Conservation (phyloP, 2,888 invertebrate species). For the Eristalinus aeneus region DNA sequence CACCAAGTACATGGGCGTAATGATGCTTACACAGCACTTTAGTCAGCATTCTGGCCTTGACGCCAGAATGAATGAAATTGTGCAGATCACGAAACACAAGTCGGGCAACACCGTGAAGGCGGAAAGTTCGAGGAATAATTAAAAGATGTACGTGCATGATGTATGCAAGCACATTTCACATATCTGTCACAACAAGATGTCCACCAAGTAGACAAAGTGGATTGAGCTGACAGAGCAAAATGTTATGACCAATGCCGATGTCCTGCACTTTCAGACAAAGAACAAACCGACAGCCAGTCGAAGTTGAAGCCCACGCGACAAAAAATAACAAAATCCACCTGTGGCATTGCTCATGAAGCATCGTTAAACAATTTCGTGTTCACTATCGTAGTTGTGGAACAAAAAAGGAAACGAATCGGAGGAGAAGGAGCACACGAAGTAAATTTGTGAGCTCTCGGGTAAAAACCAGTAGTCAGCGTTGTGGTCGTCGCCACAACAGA, state of each 20-base stretch:
- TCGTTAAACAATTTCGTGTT: constrained; percentile 68
- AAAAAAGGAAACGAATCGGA: constrained; percentile 29
- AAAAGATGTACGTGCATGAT: constrained; percentile 46
- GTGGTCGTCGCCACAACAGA: constrained; percentile 14
- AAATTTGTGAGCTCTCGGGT: constrained; percentile 47
- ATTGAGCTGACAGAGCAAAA: constrained; percentile 52
- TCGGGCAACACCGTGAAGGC: background rate
- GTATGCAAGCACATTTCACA: constrained; percentile 54
- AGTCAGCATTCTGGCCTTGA: constrained; percentile 28
- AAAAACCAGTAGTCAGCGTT: constrained; percentile 58
- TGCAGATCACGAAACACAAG: constrained; percentile 3
- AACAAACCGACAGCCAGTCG: constrained; percentile 27
- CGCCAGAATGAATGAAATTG: background rate
- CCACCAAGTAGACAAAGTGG: constrained; percentile 55
- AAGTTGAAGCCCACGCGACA: constrained; percentile 61
- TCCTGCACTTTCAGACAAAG: constrained; percentile 52
- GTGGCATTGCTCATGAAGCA: constrained; percentile 55
- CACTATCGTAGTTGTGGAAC: constrained; percentile 50
- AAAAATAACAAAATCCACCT: constrained; percentile 61
- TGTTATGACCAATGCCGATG: constrained; percentile 56
- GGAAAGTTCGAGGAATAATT: constrained; percentile 27
- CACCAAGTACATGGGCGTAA: constrained; percentile 60
- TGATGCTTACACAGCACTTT: constrained; percentile 52
- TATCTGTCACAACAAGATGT: constrained; percentile 67
- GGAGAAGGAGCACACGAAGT: constrained; percentile 35